phyloP scores from a whole-genome alignment of 2,888 invertebrate species.

The Notocelia uddmanniana region DNA sequence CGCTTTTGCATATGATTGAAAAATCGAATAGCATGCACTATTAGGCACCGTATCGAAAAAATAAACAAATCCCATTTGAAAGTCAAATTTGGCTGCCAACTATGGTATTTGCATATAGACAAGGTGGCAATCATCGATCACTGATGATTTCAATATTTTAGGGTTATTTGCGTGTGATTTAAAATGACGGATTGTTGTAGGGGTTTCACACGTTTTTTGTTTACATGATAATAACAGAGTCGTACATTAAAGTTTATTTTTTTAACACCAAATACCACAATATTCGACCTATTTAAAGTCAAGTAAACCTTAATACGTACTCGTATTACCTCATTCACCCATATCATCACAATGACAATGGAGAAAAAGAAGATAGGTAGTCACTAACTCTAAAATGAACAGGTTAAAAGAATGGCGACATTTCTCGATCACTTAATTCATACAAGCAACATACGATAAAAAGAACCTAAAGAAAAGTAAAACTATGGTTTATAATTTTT shows the following conservation, averaged over 20 bases:
- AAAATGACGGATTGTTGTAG: constrained; percentile 56
- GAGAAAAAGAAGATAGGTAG: no score
- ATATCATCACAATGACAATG: no score
- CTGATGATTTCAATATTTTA: constrained; percentile 69
- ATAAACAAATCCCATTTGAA: constrained; percentile 79
- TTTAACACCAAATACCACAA: not conserved
- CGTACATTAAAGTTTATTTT: not conserved
- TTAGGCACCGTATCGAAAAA: constrained; percentile 75
- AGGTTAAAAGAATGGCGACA: not conserved
- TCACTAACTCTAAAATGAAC: not conserved
- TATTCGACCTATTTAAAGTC: not conserved
- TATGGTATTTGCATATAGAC: constrained; percentile 81
- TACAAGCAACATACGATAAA: no score
- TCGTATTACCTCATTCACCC: no score
- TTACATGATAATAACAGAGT: constrained; percentile 27
- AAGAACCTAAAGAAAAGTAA: no score
- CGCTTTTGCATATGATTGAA: constrained; percentile 69
- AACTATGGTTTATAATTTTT: no score
- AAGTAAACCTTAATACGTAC: no score
- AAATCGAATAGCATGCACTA: constrained; percentile 66
- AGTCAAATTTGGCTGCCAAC: constrained; percentile 77
- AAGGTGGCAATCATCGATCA: constrained; percentile 76
- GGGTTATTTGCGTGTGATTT: constrained; percentile 59
- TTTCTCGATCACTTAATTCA: not conserved
- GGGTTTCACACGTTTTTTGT: constrained; percentile 56